Percentiles rank a stretch among this genome's conserved stretches.
Evolutionary conservation across 2,797 vertebrate species (phyloP).

Genomic region (Amazonetta brasiliensis): DNA sequence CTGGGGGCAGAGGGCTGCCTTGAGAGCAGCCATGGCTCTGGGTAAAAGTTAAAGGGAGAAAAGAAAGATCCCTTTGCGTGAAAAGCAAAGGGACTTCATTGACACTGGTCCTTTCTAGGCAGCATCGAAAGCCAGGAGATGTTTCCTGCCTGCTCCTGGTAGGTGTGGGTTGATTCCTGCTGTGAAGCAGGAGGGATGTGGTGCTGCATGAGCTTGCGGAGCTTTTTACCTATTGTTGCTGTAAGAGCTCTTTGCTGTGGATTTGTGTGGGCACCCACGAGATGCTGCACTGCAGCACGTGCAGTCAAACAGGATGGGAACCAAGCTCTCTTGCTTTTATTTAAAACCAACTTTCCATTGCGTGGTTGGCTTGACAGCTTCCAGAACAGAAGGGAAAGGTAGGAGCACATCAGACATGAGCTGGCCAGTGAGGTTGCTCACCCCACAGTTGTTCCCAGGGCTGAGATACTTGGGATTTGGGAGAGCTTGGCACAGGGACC

Average conservation of each 20-base stretch:
- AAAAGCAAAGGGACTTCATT: neutral
- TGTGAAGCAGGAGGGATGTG: neutral
- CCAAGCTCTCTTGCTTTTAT: neutral
- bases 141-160: neutral
- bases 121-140: neutral
- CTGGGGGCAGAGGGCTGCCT: neutral
- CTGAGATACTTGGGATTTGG: neutral
- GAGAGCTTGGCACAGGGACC: neutral
- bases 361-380: neutral
- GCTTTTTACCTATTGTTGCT: fast-evolving
- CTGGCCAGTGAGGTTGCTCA: neutral
- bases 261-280: neutral
- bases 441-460: neutral
- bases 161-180: neutral
- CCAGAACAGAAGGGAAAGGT: neutral
- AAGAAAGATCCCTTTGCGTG: neutral
- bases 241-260: neutral
- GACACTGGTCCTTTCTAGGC: neutral
- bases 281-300: neutral
- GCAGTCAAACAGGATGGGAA: fast-evolving
- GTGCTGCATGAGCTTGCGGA: fast-evolving
- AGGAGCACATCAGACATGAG: neutral
- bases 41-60: neutral
- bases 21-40: neutral
- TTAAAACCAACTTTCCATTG: neutral